Evolutionary conservation across 1,140 invertebrate species (phyloP).

Genomic region (Ips typographus): DNA sequence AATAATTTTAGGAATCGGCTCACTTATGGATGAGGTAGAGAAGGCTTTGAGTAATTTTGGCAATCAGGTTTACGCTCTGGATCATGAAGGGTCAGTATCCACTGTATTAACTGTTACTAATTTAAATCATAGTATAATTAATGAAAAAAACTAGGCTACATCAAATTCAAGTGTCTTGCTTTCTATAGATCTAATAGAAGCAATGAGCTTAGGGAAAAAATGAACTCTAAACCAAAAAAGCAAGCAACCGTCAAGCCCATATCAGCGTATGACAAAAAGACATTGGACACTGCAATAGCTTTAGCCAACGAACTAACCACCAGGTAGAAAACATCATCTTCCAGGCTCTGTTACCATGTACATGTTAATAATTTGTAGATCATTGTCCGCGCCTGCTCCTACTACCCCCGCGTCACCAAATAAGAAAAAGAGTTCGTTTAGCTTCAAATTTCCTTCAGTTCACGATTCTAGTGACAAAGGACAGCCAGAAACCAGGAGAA

Average conservation of each 20-base stretch:
- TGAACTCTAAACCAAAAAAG: constrained; percentile 67
- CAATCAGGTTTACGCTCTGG: constrained; percentile 51
- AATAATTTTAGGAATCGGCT: constrained; percentile 60
- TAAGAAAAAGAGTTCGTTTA: constrained; percentile 86
- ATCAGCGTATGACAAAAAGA: constrained; percentile 89
- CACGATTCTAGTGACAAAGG: constrained; percentile 58
- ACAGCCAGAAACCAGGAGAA: constrained; percentile 65
- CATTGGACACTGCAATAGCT: constrained; percentile 91
- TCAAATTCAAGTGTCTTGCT: not conserved
- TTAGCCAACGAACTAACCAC: constrained; percentile 90
- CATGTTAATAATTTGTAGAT: constrained; percentile 48
- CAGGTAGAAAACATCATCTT: constrained; percentile 47
- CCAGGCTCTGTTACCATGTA: not conserved
- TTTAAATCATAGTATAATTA: too few relatives aligned
- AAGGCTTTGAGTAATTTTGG: constrained; percentile 74
- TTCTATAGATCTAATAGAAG: constrained; percentile 62
- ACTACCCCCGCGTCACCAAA: constrained; percentile 75
- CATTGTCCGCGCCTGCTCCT: constrained; percentile 78
- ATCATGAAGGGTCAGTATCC: constrained; percentile 50
- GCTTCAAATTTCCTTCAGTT: constrained; percentile 75
- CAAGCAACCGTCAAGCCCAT: constrained; percentile 87
- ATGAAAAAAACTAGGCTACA: too few relatives aligned
- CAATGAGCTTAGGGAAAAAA: constrained; percentile 72
- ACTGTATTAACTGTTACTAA: not conserved
- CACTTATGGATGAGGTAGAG: constrained; percentile 93